Percentiles rank a stretch among this genome's conserved stretches.
Evolutionary conservation across 2,113 vertebrate species (phyloP).

Genomic region (Recurvirostra avosetta): DNA sequence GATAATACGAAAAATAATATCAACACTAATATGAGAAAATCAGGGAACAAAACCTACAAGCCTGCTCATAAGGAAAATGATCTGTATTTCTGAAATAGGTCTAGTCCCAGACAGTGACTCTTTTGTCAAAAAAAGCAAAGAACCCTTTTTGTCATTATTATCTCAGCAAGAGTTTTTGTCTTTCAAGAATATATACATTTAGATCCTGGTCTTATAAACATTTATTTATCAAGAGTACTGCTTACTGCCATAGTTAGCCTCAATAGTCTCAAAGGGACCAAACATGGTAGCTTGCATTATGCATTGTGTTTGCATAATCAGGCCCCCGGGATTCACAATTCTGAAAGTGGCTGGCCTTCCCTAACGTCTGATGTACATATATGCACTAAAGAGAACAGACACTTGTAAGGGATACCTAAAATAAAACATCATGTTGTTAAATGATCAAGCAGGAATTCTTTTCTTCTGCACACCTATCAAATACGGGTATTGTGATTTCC

Average conservation of each 20-base stretch:
- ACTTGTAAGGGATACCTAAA: conserved; percentile 36
- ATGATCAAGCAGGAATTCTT: conserved; percentile 31
- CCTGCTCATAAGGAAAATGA: not conserved
- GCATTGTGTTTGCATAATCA: conserved; percentile 63
- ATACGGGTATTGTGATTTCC: not conserved
- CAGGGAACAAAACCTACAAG: accelerated
- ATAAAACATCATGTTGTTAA: conserved; percentile 19
- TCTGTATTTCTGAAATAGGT: not conserved
- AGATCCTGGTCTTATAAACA: conserved; percentile 33
- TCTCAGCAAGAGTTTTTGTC: not conserved
- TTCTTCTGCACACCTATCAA: not conserved
- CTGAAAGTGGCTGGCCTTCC: conserved; percentile 3
- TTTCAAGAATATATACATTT: conserved; percentile 15
- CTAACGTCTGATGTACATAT: not conserved
- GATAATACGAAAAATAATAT: not conserved
- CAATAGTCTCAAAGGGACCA: conserved; percentile 60
- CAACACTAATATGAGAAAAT: not conserved
- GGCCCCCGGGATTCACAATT: conserved; percentile 54
- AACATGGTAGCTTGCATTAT: conserved; percentile 57
- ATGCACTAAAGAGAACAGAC: conserved; percentile 3
- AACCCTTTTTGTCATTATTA: not conserved
- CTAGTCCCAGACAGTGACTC: not conserved
- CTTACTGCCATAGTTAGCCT: conserved; percentile 61
- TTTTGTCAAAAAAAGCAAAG: not conserved
- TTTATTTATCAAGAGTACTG: conserved; percentile 49